These are phyloP conservation scores for Circaetus cinerascens DNA, from an alignment of 2,113 vertebrate species.

Conservation along the genomic window DNA sequence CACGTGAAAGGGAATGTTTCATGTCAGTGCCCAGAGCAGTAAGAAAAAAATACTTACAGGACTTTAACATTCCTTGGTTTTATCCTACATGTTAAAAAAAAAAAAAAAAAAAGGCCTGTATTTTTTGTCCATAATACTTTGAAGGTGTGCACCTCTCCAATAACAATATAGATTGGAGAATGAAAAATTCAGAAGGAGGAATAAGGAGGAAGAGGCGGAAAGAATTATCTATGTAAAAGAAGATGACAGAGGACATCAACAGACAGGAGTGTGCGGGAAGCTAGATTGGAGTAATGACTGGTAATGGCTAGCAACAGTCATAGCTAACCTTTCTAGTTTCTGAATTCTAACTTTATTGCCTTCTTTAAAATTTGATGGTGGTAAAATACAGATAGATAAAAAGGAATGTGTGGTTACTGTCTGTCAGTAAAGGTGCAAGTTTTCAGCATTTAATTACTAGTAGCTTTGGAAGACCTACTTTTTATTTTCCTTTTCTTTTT, in stretches of 20 bases:
- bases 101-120: background rate
- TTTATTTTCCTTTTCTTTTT: background rate
- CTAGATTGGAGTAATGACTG: background rate
- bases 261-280: background rate
- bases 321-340: background rate
- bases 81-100: background rate
- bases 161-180: background rate
- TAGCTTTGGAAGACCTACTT: background rate
- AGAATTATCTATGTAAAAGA: background rate
- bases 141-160: background rate
- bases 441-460: background rate
- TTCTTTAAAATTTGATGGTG: background rate
- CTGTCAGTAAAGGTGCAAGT: background rate
- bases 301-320: background rate
- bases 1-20: accelerated
- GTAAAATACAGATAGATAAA: background rate
- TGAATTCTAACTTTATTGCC: background rate
- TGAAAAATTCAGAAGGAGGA: background rate
- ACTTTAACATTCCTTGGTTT: background rate
- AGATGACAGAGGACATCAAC: background rate
- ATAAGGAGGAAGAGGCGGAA: background rate
- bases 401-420: background rate
- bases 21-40: background rate
- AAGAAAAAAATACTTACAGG: background rate
- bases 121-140: background rate